Evolutionary conservation across 2,888 invertebrate genomes (phyloP), one percentile per base, ranked within the genome.

Genomic region (Artemia sinica): DNA sequence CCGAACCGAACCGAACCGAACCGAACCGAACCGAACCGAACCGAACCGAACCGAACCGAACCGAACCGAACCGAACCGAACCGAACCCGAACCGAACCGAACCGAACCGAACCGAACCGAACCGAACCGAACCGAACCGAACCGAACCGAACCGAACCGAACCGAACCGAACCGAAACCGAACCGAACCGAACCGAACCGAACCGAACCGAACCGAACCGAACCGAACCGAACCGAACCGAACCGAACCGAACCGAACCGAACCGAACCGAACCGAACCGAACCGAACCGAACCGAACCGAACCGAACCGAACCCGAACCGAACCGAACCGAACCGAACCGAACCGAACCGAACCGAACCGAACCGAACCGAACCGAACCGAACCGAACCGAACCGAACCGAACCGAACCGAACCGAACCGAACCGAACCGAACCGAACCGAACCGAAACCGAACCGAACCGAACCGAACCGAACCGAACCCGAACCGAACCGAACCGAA

Each of bases 291-390:
- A 70, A 14, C 70, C 50, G 49, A 70, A 70, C 69, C 69, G 50
- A 70, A 48, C 70, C 70, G 65, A 70, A 70, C 69, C 65, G 65
- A 70, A 66, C 69, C 52, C n/a, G n/a, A n/a, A n/a, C n/a, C n/a
- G n/a, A n/a, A n/a, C n/a, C n/a, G n/a, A n/a, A n/a, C n/a, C n/a
- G 52, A 52, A 12, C n/a, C 52, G 52, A 52, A 70, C 69, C 70
- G n/a, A 70, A 66, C 70, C 70, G 58, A 69, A 51, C 70, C 70
- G 70, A 70, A 58, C 70, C 69, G 65, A 70, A 70, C 69, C 70
- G 70, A 70, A 70, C 69, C 69, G 11, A 69, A 70, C 70, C 70
- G 65, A 69, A 58, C 70, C 70, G n/a, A 69, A 69, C 70, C 70
- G 65, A 69, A 69, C 70, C 70, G 65, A n/a, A 69, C 51, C 69